Evolutionary conservation across 1,140 invertebrate species (phyloP).

Genomic region (Apis dorsata): DNA sequence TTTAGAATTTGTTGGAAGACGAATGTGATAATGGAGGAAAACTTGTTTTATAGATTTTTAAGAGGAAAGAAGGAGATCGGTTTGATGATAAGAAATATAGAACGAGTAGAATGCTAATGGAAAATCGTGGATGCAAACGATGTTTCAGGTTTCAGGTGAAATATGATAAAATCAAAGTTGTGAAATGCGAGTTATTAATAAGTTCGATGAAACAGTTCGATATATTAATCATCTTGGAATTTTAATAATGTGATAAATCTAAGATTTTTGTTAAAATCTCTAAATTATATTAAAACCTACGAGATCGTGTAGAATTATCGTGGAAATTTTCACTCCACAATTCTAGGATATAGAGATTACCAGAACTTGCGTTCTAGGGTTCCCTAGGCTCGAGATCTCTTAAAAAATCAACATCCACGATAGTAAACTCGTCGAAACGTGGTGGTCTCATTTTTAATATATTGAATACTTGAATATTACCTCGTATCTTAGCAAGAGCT

Average conservation of each 20-base stretch:
- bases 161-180: not conserved
- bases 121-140: not conserved
- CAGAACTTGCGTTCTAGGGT: not conserved
- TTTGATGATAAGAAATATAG: not conserved
- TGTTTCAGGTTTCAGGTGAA: not conserved
- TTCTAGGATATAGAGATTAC: too few species aligned
- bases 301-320: not conserved
- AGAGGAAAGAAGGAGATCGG: too few species aligned
- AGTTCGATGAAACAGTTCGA: not conserved
- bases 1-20: too few species aligned
- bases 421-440: too few species aligned
- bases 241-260: not conserved
- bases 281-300: not conserved
- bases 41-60: too few species aligned
- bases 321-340: not conserved
- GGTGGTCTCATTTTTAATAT: not conserved
- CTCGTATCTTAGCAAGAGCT: not conserved
- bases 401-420: too few species aligned
- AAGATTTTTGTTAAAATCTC: not conserved
- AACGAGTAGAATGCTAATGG: not conserved
- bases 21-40: too few species aligned
- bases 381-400: not conserved
- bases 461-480: too few species aligned
- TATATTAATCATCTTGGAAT: not conserved
- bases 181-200: not conserved